Evolutionary conservation across 2,888 invertebrate species (phyloP).

Genomic region (Pheosia gnoma): DNA sequence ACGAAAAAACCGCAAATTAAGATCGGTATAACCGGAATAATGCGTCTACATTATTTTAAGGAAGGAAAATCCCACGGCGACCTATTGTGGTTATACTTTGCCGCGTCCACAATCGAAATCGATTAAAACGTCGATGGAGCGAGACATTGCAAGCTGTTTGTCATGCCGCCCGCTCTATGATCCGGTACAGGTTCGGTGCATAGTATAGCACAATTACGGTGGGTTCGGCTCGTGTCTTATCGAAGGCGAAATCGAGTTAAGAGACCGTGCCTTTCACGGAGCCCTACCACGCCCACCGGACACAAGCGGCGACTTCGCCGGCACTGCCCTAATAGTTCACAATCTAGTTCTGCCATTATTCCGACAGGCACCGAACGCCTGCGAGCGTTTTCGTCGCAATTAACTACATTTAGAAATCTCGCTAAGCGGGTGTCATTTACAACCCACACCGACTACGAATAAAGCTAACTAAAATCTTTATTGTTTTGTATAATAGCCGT

Average conservation of each 20-base stretch:
- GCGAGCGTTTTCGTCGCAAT: constrained; percentile 47
- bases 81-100: constrained; percentile 53
- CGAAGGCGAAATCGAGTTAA: constrained; percentile 68
- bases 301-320: constrained; percentile 49
- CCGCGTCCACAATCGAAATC: constrained; percentile 52
- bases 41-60: constrained; percentile 22
- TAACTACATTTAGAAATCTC: constrained; percentile 40
- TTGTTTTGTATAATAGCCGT: constrained; percentile 33
- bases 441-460: constrained; percentile 30
- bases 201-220: constrained; percentile 54
- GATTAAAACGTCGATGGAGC: constrained; percentile 61
- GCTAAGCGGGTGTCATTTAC: constrained; percentile 21
- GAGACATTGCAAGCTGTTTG: constrained; percentile 46
- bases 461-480: constrained; percentile 25
- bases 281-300: constrained; percentile 61
- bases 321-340: constrained; percentile 53
- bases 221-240: constrained; percentile 56
- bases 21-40: constrained; percentile 9
- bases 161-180: constrained; percentile 31
- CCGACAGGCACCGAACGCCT: constrained; percentile 38
- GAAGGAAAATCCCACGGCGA: constrained; percentile 47
- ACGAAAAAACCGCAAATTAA: constrained; percentile 19
- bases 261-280: constrained; percentile 73
- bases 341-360: constrained; percentile 46
- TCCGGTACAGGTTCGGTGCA: constrained; percentile 53